Conservation (phyloP, 2,797 vertebrate species). For the Anguilla anguilla region DNA sequence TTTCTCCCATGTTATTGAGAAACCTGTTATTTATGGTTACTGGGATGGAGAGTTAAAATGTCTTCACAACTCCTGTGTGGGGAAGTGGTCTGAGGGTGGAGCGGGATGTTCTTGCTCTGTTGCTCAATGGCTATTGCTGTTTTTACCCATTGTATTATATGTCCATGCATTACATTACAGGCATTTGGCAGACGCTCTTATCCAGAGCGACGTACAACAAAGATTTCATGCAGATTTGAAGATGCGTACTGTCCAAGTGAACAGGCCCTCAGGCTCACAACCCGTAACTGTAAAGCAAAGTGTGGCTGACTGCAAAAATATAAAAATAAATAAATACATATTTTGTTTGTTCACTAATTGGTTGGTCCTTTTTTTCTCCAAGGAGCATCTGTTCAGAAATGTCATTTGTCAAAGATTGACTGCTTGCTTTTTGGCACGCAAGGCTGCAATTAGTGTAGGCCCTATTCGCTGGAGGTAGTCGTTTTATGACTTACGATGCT, state of each 20-base stretch:
- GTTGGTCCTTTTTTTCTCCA: neutral
- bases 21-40: neutral
- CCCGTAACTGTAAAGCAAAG: neutral
- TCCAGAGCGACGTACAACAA: too few relatives aligned
- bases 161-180: neutral
- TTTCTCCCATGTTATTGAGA: constrained; percentile 9
- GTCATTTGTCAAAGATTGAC: neutral
- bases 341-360: neutral
- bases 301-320: neutral
- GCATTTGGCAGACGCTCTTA: too few relatives aligned
- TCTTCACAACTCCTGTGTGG: neutral
- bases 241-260: neutral
- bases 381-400: neutral
- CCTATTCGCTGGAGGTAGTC: neutral
- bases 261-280: neutral
- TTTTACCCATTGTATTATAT: neutral
- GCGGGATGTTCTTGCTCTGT: neutral
- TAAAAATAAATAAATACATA: neutral
- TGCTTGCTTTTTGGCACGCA: neutral
- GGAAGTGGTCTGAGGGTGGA: neutral
- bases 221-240: neutral
- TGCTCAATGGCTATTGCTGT: neutral
- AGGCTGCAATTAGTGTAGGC: neutral
- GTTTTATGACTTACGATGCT: neutral
- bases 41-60: neutral